Conservation (phyloP, 2,113 vertebrate species). For the Misgurnus anguillicaudatus region DNA sequence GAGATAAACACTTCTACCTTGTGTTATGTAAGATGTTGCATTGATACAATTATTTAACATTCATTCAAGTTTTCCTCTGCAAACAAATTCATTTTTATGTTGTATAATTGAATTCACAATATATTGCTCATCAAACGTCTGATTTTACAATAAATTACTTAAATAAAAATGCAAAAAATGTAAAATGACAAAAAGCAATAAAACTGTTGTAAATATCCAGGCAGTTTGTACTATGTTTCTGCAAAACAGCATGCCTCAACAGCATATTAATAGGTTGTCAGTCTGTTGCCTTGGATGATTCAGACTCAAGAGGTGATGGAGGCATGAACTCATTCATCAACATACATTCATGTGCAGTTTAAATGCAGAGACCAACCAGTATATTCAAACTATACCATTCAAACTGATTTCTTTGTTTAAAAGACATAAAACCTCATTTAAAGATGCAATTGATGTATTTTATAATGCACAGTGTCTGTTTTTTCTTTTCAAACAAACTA, state of each 20-base stretch:
- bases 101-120: not conserved
- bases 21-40: not conserved
- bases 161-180: too few species aligned
- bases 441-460: not conserved
- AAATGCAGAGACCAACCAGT: not conserved
- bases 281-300: conserved; percentile 20
- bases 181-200: too few species aligned
- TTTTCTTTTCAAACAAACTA: not conserved
- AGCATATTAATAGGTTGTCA: not conserved
- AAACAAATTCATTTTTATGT: too few species aligned
- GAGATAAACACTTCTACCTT: not conserved
- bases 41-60: too few species aligned
- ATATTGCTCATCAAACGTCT: not conserved
- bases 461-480: too few species aligned
- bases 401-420: too few species aligned
- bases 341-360: not conserved
- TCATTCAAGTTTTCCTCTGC: too few species aligned
- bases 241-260: not conserved
- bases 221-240: not conserved
- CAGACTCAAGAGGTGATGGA: not conserved
- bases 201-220: not conserved
- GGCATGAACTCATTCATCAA: not conserved
- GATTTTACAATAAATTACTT: not conserved
- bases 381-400: not conserved
- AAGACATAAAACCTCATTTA: too few species aligned